Conservation (phyloP, 1,140 invertebrate genomes). For the Microplitis mediator region DNA sequence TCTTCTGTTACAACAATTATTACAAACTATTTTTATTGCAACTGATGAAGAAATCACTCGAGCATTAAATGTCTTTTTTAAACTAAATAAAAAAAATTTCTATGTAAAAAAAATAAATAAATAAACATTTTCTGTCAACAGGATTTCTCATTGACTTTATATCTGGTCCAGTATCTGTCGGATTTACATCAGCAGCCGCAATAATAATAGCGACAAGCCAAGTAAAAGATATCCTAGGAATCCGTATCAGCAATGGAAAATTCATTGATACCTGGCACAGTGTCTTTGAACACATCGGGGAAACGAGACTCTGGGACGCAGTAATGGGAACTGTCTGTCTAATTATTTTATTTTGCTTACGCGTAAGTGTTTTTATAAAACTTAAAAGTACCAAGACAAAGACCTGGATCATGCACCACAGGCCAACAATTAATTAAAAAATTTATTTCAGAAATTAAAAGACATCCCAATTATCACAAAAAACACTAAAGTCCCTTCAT, state of each 20-base stretch:
- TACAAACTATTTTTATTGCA: too few species aligned
- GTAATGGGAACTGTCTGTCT: constrained; percentile 72
- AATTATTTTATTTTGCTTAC: constrained; percentile 69
- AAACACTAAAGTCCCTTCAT: constrained; percentile 56
- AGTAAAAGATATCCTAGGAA: constrained; percentile 79
- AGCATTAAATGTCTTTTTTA: background rate
- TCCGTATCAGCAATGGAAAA: constrained; percentile 69
- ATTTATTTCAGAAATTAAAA: constrained; percentile 71
- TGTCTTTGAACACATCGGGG: constrained; percentile 71
- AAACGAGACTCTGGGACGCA: constrained; percentile 72
- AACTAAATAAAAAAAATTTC: too few species aligned
- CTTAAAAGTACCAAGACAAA: background rate
- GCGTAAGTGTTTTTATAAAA: constrained; percentile 61
- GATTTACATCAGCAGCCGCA: constrained; percentile 88
- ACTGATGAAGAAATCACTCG: background rate
- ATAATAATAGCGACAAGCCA: constrained; percentile 88
- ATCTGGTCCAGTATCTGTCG: constrained; percentile 87
- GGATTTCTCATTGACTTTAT: constrained; percentile 92
- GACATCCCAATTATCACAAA: constrained; percentile 66
- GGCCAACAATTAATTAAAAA: background rate
- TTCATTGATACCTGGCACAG: constrained; percentile 70
- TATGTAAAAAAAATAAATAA: background rate
- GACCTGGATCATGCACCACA: too few species aligned
- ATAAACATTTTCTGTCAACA: constrained; percentile 48
- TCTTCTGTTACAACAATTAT: too few species aligned